phyloP scores from a whole-genome alignment of 2,888 invertebrate species.

The Criorhina ranunculi region DNA sequence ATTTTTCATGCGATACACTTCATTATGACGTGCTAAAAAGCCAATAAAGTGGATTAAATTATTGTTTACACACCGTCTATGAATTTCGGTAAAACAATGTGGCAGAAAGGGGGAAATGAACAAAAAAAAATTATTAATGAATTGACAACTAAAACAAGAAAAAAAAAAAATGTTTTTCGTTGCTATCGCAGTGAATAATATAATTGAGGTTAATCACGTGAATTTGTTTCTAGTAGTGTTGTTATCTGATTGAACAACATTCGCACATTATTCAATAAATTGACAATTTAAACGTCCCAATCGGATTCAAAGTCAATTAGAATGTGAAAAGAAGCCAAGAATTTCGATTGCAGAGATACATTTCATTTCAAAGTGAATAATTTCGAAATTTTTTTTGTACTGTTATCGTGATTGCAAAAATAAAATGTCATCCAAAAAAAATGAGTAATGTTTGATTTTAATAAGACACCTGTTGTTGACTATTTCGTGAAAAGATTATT shows the following conservation, averaged over 20 bases:
- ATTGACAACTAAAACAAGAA: neutral
- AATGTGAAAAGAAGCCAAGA: neutral
- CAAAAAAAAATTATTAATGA: constrained; percentile 1
- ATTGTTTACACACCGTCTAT: constrained; percentile 5
- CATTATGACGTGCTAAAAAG: constrained; percentile 17
- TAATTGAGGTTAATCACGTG: constrained; percentile 35
- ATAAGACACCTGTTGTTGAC: neutral
- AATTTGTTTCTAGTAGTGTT: neutral
- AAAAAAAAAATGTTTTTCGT: neutral
- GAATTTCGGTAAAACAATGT: neutral
- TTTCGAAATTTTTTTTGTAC: neutral
- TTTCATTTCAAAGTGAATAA: neutral
- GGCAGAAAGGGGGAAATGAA: neutral
- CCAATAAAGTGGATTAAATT: constrained; percentile 10
- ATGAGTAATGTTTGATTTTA: neutral
- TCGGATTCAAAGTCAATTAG: neutral
- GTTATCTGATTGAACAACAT: neutral
- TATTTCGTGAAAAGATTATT: neutral
- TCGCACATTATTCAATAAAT: neutral
- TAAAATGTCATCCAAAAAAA: neutral
- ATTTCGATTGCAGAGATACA: neutral
- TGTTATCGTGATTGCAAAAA: neutral
- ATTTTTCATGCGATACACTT: neutral
- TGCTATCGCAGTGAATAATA: neutral
- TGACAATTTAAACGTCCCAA: neutral